These are phyloP conservation scores for Saccopteryx leptura DNA, from an alignment of 2,113 vertebrate genomes.

Conservation along the genomic window DNA sequence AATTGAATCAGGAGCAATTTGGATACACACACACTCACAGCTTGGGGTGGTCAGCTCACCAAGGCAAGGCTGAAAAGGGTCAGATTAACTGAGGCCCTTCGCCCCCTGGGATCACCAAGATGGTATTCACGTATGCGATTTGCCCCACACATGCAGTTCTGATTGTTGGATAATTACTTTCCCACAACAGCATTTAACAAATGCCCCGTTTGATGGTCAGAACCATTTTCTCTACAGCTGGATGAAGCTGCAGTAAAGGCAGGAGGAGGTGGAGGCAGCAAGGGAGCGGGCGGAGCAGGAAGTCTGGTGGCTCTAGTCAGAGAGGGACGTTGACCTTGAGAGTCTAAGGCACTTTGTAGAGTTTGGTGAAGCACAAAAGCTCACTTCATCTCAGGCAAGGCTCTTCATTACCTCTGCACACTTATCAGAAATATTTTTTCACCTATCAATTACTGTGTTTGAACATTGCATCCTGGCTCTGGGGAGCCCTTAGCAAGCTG, in stretches of 20 bases:
- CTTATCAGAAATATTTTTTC: slow-evolving; percentile 88
- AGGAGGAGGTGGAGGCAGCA: fast-evolving
- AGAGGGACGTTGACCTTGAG: slow-evolving; percentile 76
- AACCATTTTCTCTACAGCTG: slow-evolving; percentile 90
- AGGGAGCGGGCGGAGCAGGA: slow-evolving; percentile 4
- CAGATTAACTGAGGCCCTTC: slow-evolving; percentile 91
- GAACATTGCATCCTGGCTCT: slow-evolving; percentile 86
- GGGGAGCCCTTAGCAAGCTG: slow-evolving; percentile 89
- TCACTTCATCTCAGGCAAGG: slow-evolving; percentile 79
- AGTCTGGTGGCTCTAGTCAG: slow-evolving; percentile 89
- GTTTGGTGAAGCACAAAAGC: slow-evolving; percentile 86
- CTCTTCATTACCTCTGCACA: slow-evolving; percentile 76
- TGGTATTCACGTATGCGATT: slow-evolving; percentile 94
- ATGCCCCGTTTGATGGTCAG: slow-evolving; percentile 91
- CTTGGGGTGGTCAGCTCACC: slow-evolving; percentile 91
- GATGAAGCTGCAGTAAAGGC: slow-evolving; percentile 13
- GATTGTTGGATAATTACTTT: slow-evolving; percentile 95
- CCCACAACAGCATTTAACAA: slow-evolving; percentile 95
- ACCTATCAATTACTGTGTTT: slow-evolving; percentile 91
- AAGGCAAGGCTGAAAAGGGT: slow-evolving; percentile 93
- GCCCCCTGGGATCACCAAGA: slow-evolving; percentile 89
- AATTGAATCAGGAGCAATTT: slow-evolving; percentile 89
- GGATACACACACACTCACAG: slow-evolving; percentile 82
- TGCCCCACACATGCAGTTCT: slow-evolving; percentile 84
- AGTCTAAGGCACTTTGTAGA: slow-evolving; percentile 86